These are phyloP conservation scores for Metacarcinus magister DNA, from an alignment of 2,888 invertebrate species.

Conservation along the genomic window DNA sequence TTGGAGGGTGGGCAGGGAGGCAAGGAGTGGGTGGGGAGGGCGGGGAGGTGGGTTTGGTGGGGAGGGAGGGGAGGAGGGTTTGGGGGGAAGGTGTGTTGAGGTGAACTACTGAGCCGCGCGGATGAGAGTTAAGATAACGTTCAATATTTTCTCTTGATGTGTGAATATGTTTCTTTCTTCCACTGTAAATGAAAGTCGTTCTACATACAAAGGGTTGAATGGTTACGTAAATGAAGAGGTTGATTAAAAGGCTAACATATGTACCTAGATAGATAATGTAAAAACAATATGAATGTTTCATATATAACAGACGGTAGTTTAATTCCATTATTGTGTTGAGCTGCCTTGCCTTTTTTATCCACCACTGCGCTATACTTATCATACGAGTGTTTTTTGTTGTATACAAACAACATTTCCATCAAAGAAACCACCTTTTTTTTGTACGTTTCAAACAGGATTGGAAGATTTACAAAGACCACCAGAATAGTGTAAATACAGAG, in stretches of 20 bases:
- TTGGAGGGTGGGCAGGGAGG: background rate
- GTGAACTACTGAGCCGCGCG: background rate
- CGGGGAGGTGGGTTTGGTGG: background rate
- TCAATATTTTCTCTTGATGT: background rate
- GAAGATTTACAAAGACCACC: background rate
- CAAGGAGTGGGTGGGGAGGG: background rate
- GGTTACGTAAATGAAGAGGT: too few relatives aligned
- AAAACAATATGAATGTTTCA: background rate
- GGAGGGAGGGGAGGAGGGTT: too few relatives aligned
- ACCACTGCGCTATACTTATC: background rate
- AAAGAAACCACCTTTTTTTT: background rate
- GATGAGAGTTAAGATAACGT: background rate
- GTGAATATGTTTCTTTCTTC: background rate
- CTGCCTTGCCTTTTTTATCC: background rate
- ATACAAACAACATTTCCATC: conserved; percentile 9
- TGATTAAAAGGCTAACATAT: background rate
- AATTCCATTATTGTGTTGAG: conserved; percentile 6
- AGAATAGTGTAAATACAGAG: background rate
- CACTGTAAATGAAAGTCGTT: background rate
- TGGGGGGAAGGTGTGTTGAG: background rate
- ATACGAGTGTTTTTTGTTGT: background rate
- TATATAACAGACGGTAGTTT: background rate
- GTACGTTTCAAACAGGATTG: conserved; percentile 43
- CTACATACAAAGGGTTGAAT: background rate
- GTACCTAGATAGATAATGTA: background rate